Percentiles rank a stretch among this genome's conserved stretches.
Evolutionary conservation across 2,888 invertebrate species (phyloP).

Genomic region (Thymelicus lineola): DNA sequence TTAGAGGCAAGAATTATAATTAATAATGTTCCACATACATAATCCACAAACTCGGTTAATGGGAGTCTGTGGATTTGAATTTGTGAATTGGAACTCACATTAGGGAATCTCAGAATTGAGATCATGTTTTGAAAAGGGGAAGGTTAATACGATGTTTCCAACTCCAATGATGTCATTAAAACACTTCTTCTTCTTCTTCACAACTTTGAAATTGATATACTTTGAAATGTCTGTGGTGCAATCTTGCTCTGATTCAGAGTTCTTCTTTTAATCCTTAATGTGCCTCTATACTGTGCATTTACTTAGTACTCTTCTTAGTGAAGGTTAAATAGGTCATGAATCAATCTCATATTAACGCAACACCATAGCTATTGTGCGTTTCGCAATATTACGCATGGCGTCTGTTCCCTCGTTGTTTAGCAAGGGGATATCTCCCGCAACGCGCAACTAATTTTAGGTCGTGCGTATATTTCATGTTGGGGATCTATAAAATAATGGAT

Average conservation of each 20-base stretch:
- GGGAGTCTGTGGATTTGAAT: neutral
- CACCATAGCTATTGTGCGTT: slow-evolving; percentile 7
- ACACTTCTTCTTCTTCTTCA: too few species aligned
- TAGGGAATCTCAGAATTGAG: too few species aligned
- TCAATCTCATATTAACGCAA: slow-evolving; percentile 4
- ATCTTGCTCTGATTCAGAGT: too few species aligned
- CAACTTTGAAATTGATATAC: too few species aligned
- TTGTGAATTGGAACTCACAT: too few species aligned
- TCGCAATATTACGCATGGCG: slow-evolving; percentile 25
- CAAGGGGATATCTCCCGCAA: slow-evolving; percentile 33
- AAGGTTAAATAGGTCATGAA: slow-evolving; percentile 11
- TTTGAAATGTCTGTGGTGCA: too few species aligned
- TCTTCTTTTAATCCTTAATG: too few species aligned
- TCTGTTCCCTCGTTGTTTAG: slow-evolving; percentile 29
- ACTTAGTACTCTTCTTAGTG: neutral
- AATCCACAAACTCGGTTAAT: neutral
- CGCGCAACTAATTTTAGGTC: slow-evolving; percentile 28
- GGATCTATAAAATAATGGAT: slow-evolving; percentile 19
- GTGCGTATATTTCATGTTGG: slow-evolving; percentile 21
- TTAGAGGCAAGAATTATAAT: slow-evolving; percentile 8
- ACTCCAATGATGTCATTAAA: too few species aligned
- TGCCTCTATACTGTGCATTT: neutral
- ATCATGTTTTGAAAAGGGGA: too few species aligned
- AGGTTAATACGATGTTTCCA: too few species aligned
- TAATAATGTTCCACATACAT: neutral